Conservation (phyloP, 2,797 vertebrate species). For the Alcedo atthis region DNA sequence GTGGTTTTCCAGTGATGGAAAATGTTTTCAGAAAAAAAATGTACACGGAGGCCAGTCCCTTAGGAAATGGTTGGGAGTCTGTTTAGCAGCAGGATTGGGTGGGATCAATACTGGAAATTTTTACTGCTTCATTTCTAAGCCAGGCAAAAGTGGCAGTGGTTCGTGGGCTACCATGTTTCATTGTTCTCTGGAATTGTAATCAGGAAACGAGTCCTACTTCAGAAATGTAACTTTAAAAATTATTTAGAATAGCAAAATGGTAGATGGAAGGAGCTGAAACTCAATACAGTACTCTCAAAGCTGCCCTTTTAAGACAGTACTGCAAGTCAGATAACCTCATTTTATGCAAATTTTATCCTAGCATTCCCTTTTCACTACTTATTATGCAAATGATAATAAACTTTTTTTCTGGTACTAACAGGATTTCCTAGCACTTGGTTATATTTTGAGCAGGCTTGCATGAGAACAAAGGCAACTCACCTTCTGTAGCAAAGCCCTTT, state of each 20-base stretch:
- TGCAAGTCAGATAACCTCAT: not conserved
- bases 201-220: not conserved
- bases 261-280: not conserved
- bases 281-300: not conserved
- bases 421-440: not conserved
- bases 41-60: not conserved
- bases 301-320: not conserved
- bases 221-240: not conserved
- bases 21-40: not conserved
- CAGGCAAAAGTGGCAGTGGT: not conserved
- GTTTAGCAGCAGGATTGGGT: not conserved
- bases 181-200: not conserved
- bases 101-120: not conserved
- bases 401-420: not conserved
- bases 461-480: not conserved
- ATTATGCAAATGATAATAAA: not conserved
- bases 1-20: not conserved
- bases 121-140: not conserved
- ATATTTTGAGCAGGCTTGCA: constrained; percentile 5
- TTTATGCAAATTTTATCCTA: not conserved
- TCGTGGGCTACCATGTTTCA: not conserved
- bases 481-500: not conserved
- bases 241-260: not conserved
- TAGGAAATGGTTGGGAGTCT: not conserved
- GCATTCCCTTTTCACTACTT: constrained; percentile 1